Evolutionary conservation across 1,140 invertebrate species (phyloP), one percentile per base, ranked within the genome.

Genomic region (Penaeus chinensis): DNA sequence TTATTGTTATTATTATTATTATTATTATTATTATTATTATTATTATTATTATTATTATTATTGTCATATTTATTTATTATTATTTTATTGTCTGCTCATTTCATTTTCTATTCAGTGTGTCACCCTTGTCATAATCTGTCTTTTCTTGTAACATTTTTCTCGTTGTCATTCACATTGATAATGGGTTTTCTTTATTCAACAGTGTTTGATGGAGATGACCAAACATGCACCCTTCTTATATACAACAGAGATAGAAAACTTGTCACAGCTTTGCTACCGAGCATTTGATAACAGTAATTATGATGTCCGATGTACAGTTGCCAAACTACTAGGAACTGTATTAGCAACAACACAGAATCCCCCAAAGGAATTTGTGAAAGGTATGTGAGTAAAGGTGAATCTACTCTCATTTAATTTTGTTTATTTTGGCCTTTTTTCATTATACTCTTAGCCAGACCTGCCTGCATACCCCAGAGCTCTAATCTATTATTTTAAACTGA

Each of bases 201-300:
- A 97, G 94, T 98, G 97, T 93, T 93, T 99, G 84, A 92, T 96
- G 82, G 96, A 97, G 93, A 96, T 99, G 94, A 94, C 98, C n/a
- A 95, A 96, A 91, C 95, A 98, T 92, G 96, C 96, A 2, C 94
- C 95, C 63, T 98, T 98, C 92, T 93, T 98, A 74, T 97, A 97
- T 91, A 97, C 96, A 18, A 95, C 95, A 5, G 98, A 99, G 92
- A 93, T 99, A 85, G 98, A 99, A 92, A 97, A 95, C 90, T 93
- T 98, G 76, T 95, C 96, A 13, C 96, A 97, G 13, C 92, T 98
- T 11, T 98, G 97, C 92, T 97, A 98, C 91, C 94, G 98, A 87
- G 95, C 97, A 69, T 96, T 99, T 89, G 98, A 99, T 92, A 96
- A 96, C 5, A 98, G 97, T 11, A 98, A 97, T 93, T 99, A 98